A percentile compares a stretch with the other conserved stretches of the same genome.
Conservation (phyloP, 2,888 invertebrate species). For the Bellardia bayeri region DNA sequence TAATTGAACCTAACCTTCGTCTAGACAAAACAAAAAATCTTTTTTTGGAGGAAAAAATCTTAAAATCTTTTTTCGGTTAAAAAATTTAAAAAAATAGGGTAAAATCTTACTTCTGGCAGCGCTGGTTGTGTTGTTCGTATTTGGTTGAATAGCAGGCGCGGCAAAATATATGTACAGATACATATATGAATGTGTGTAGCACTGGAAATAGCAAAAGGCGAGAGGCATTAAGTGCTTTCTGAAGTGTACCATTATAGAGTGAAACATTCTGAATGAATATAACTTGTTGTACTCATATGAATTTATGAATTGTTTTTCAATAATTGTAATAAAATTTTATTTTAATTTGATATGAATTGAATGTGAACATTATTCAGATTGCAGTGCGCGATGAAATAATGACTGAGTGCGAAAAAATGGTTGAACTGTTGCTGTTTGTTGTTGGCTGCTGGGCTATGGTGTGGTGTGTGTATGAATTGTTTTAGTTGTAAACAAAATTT, state of each 20-base stretch:
- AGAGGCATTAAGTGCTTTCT: constrained; percentile 21
- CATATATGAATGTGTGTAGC: no score
- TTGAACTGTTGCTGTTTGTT: background rate
- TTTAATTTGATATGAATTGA: constrained; percentile 20
- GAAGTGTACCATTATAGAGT: constrained; percentile 26
- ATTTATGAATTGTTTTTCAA: constrained; percentile 48
- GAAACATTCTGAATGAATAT: constrained; percentile 10
- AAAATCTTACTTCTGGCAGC: no score
- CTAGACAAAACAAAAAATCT: no score
- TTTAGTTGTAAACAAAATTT: constrained; percentile 1
- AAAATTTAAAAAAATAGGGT: no score
- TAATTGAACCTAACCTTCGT: no score
- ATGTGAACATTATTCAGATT: constrained; percentile 27
- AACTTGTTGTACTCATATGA: background rate
- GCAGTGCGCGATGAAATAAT: background rate
- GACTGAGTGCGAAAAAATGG: background rate
- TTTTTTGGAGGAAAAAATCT: no score
- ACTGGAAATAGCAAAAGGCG: background rate
- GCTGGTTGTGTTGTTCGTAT: background rate
- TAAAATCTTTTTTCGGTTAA: no score
- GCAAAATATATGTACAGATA: background rate
- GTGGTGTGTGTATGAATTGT: constrained; percentile 2
- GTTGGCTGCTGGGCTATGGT: background rate
- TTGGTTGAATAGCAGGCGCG: background rate
- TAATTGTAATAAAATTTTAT: constrained; percentile 36